Base-by-base conservation (phyloP, 2,888 invertebrate species). In the Eupithecia insigniata region DNA sequence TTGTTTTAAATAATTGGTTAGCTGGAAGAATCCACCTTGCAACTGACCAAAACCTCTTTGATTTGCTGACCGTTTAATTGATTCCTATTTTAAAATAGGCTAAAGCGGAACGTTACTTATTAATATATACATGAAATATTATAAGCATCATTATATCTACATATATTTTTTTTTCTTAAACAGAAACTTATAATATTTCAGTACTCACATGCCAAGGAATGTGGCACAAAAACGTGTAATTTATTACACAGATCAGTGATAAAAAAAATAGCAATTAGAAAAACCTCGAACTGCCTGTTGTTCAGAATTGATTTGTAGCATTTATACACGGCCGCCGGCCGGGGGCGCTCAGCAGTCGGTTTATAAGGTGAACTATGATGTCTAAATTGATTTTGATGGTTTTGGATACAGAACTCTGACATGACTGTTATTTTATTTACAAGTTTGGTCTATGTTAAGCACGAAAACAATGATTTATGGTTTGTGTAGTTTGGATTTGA, bases 371-470 rank as follows among this genome's bases (percentile, higher is more conserved):
- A 43, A 64, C 62, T 36, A 36, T 67, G 67, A 70, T 66, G 66
- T 70, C 65, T 65, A 68, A 75, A 72, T 70, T 66, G 60, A 66
- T 68, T 75, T 68, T 66, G 72, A 72, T 70, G 65, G 61, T 66
- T 72, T 61, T 28, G 14, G 30, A 68, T 72, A 67, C 34, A 28
- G 39, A 69, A 67, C 67, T 71, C 51, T 58, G 64, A 69, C 39
- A 66, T 69, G 46, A 67, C 46, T 36, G 34, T 65, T 67, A 51
- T 71, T 71, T 46, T 28, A 34, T 12, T 32, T 30, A 12, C 62
- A 4, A 1, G 28, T 58, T 16, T 28, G 5, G 14, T 28, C 30
- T 32, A 30, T 32, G n/a, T 32, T 32, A 61, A n/a, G 46, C 4
- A 51, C 8, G 2, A 22, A 51, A 46, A 46, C n/a, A 46, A 10